phyloP scores from a whole-genome alignment of 2,113 vertebrate species.

The Pongo pygmaeus region DNA sequence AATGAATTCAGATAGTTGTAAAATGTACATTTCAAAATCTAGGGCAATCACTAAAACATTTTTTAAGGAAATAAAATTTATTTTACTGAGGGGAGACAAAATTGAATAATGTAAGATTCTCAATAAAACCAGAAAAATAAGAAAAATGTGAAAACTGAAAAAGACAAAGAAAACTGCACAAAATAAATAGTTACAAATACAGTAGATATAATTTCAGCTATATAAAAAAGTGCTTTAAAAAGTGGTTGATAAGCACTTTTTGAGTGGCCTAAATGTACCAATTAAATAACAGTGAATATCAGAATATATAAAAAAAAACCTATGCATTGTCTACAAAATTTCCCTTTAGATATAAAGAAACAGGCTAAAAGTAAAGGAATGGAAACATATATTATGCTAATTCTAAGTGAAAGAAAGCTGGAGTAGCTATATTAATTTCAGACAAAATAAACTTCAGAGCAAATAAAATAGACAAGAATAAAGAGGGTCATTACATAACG shows the following conservation, averaged over 20 bases:
- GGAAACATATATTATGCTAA: background rate
- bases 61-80: too few relatives aligned
- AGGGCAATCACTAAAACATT: too few relatives aligned
- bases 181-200: background rate
- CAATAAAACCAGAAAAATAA: too few relatives aligned
- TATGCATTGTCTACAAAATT: background rate
- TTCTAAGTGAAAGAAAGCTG: background rate
- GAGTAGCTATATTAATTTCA: background rate
- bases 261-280: background rate
- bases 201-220: background rate
- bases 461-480: background rate
- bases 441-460: background rate
- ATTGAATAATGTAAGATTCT: too few relatives aligned
- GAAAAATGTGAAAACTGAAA: too few relatives aligned
- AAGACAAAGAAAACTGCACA: too few relatives aligned
- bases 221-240: background rate
- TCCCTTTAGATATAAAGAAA: background rate
- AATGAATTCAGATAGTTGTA: too few relatives aligned
- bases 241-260: background rate
- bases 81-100: too few relatives aligned
- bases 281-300: background rate
- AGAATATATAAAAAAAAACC: background rate
- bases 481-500: background rate
- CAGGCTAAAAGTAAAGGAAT: background rate
- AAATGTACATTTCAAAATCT: too few relatives aligned